Evolutionary conservation across 1,140 invertebrate species (phyloP).

Genomic region (Drosophila sp.): DNA sequence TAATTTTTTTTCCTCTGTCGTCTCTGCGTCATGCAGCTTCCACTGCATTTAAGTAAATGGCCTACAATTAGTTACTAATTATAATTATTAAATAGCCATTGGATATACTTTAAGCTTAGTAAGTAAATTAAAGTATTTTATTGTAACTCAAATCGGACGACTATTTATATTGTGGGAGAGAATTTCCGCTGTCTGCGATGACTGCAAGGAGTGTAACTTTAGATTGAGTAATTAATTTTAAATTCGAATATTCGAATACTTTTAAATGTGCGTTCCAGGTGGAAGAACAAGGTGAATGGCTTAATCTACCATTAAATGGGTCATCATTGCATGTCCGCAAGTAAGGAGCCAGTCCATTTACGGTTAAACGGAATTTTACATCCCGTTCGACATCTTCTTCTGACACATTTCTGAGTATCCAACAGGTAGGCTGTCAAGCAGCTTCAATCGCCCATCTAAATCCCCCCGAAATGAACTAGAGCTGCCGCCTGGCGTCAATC

Average conservation of each 20-base stretch:
- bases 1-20: too few species aligned
- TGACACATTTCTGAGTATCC: conserved; percentile 38
- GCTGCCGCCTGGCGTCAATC: conserved; percentile 27
- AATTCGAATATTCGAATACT: not conserved
- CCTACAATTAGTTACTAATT: too few species aligned
- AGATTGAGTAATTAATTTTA: not conserved
- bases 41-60: too few species aligned
- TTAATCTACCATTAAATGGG: conserved; percentile 37
- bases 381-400: conserved; percentile 19
- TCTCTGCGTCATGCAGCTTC: too few species aligned
- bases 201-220: not conserved
- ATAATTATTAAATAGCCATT: too few species aligned
- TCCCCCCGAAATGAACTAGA: conserved; percentile 49
- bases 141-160: too few species aligned
- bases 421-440: conserved; percentile 11
- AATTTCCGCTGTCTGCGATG: not conserved
- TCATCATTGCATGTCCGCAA: conserved; percentile 25
- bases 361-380: conserved; percentile 47
- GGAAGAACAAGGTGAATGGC: conserved; percentile 7
- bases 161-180: too few species aligned
- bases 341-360: conserved; percentile 41
- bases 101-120: too few species aligned
- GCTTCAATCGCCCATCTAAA: conserved; percentile 14
- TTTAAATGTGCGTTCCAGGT: not conserved
- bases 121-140: too few species aligned